A percentile compares a stretch with the other conserved stretches of the same genome.
Conservation (phyloP, 2,113 vertebrate genomes). For the Sterrhoptilus dennistouni region DNA sequence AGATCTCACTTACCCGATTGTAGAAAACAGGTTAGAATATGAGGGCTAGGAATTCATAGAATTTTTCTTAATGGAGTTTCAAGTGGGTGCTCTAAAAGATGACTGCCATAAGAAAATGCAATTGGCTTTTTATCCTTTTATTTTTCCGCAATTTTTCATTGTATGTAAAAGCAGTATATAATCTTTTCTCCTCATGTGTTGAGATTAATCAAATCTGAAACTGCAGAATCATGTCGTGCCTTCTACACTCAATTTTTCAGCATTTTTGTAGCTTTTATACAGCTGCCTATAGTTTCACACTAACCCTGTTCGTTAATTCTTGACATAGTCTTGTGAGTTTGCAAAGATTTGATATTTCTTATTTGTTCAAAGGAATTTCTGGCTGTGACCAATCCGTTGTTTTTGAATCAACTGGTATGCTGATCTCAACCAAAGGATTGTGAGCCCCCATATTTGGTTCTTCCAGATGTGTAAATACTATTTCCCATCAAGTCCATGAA, state of each 20-base stretch:
- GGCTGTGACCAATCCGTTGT: neutral
- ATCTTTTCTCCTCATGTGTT: neutral
- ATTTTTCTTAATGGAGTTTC: neutral
- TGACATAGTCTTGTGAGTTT: neutral
- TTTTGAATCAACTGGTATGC: neutral
- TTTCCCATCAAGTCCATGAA: neutral
- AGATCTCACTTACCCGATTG: neutral
- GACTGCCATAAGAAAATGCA: neutral
- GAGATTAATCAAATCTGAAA: neutral
- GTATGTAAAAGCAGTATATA: neutral
- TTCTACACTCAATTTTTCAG: neutral
- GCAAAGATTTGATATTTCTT: neutral
- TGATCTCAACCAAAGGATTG: neutral
- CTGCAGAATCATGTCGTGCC: neutral
- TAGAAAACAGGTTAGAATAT: neutral
- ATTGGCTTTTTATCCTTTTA: neutral
- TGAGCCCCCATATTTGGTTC: neutral
- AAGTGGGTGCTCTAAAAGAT: neutral
- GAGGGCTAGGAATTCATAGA: neutral
- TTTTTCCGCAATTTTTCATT: neutral
- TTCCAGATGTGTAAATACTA: neutral
- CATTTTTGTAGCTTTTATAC: neutral
- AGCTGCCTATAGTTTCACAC: neutral
- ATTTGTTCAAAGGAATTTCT: neutral
- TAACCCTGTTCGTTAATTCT: neutral